A percentile compares a stretch with the other conserved stretches of the same genome.
Conservation (phyloP, 2,797 vertebrate genomes). For the Pristis pectinata region DNA sequence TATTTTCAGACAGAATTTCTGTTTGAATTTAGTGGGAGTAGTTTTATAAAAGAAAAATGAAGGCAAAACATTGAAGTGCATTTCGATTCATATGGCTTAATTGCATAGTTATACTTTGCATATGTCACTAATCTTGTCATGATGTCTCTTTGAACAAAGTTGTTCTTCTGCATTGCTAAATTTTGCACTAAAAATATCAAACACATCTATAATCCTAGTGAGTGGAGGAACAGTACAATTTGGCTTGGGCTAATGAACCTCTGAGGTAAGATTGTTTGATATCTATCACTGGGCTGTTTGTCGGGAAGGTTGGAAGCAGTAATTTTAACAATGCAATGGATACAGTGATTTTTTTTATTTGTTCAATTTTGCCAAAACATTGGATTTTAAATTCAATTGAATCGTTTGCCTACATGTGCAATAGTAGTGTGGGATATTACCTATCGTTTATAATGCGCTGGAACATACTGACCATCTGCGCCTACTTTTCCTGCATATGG, state of each 20-base stretch:
- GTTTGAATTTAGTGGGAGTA: not conserved
- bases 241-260: not conserved
- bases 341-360: not conserved
- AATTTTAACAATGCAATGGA: not conserved
- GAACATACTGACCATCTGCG: no score
- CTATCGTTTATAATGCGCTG: not conserved
- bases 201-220: not conserved
- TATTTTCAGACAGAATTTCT: not conserved
- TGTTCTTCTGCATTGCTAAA: not conserved
- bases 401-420: not conserved
- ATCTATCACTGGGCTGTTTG: not conserved
- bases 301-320: not conserved
- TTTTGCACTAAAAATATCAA: not conserved
- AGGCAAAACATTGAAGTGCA: not conserved
- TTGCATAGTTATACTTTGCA: not conserved
- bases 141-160: not conserved
- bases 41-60: not conserved
- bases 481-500: no score
- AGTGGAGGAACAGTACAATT: not conserved
- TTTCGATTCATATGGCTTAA: not conserved
- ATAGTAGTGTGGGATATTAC: not conserved
- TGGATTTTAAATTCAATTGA: not conserved
- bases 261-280: not conserved
- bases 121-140: not conserved
- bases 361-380: slow-evolving; percentile 5